Evolutionary conservation across 2,888 invertebrate genomes (phyloP).

Genomic region (Oligia latruncula): DNA sequence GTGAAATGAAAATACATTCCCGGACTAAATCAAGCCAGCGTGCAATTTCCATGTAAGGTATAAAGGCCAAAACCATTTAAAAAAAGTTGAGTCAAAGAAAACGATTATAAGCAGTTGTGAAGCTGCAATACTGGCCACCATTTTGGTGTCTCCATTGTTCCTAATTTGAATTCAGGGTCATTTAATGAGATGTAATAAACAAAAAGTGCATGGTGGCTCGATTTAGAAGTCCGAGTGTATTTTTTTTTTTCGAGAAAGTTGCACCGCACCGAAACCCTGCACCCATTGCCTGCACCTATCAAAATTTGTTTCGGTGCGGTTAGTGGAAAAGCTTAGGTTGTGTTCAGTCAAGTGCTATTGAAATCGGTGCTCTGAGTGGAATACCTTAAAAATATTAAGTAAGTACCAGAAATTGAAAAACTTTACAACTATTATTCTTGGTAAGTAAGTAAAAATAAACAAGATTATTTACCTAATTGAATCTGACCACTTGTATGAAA

Average conservation of each 20-base stretch:
- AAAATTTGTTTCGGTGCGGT: not conserved
- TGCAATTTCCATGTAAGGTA: not conserved
- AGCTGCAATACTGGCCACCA: not conserved
- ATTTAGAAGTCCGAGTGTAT: not conserved
- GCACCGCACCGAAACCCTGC: too few relatives aligned
- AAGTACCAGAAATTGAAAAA: not conserved
- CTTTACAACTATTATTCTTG: too few relatives aligned
- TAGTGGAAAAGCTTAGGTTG: not conserved
- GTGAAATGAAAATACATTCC: not conserved
- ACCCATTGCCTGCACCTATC: not conserved
- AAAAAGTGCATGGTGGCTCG: not conserved
- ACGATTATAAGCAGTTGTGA: not conserved
- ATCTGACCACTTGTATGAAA: conserved; percentile 2
- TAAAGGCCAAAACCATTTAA: not conserved
- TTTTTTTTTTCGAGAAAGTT: not conserved
- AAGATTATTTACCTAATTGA: not conserved
- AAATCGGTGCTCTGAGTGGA: conserved; percentile 1
- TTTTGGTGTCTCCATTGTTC: not conserved
- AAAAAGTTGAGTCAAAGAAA: not conserved
- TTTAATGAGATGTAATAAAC: not conserved
- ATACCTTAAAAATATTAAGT: not conserved
- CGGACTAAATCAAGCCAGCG: not conserved
- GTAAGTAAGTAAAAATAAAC: conserved; percentile 1
- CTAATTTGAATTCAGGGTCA: not conserved
- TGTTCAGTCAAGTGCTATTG: not conserved